A percentile compares a stretch with the other conserved stretches of the same genome.
Conservation (phyloP, 2,113 vertebrate species). For the Forbesichthys papilliferus region DNA sequence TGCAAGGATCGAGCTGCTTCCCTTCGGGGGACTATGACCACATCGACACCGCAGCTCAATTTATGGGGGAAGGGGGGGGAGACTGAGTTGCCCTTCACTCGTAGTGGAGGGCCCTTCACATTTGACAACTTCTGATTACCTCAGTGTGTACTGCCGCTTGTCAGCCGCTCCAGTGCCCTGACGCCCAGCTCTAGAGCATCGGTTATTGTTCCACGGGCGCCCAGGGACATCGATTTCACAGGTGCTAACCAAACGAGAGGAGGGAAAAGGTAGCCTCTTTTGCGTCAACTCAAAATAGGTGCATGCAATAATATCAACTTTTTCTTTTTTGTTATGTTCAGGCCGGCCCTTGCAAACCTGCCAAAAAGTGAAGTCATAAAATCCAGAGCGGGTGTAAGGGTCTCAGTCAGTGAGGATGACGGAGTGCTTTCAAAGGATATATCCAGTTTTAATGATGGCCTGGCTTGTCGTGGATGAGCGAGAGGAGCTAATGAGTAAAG, state of each 20-base stretch:
- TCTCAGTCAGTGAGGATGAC: neutral
- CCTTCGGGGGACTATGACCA: constrained; percentile 43
- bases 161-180: constrained; percentile 45
- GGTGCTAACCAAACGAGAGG: constrained; percentile 36
- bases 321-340: constrained; percentile 24
- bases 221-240: constrained; percentile 58
- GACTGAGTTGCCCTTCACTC: constrained; percentile 6
- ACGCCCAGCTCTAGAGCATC: constrained; percentile 37
- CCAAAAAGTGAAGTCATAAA: constrained; percentile 1
- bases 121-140: constrained; percentile 71
- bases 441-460: constrained; percentile 41
- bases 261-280: constrained; percentile 31
- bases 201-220: constrained; percentile 58
- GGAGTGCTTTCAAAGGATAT: constrained; percentile 17
- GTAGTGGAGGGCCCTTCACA: constrained; percentile 51
- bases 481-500: constrained; percentile 66
- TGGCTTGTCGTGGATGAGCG: constrained; percentile 38
- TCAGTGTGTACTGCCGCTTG: constrained; percentile 35
- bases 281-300: too few species aligned
- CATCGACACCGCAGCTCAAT: constrained; percentile 17
- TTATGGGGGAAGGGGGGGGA: neutral
- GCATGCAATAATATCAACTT: too few species aligned
- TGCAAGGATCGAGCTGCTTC: neutral
- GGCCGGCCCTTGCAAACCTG: constrained; percentile 15
- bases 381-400: neutral